phyloP scores from a whole-genome alignment of 2,888 invertebrate species.

The Prosopocoilus inquinatus region DNA sequence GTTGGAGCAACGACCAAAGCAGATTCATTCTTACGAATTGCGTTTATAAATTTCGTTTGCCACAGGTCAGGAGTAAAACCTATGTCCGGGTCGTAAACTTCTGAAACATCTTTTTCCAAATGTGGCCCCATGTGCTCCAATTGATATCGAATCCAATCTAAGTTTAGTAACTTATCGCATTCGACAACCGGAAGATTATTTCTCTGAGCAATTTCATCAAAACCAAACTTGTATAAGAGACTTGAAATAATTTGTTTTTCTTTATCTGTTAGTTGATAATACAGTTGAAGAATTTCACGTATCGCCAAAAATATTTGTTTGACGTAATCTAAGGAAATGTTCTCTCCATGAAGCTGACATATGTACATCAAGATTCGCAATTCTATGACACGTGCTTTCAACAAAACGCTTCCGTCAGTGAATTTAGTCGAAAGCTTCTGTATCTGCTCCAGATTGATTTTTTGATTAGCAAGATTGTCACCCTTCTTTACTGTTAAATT shows the following conservation, averaged over 20 bases:
- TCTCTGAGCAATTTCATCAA: constrained; percentile 21
- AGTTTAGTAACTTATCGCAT: constrained; percentile 2
- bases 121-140: constrained; percentile 26
- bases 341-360: too few species aligned
- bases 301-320: constrained; percentile 13
- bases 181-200: constrained; percentile 15
- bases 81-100: constrained; percentile 15
- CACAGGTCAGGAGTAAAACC: constrained; percentile 44
- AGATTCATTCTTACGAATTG: constrained; percentile 42
- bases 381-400: too few species aligned
- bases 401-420: too few species aligned
- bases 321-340: neutral
- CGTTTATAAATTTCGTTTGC: constrained; percentile 43
- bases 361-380: too few species aligned
- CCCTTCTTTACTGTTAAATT: neutral
- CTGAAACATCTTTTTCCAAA: constrained; percentile 19
- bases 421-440: too few species aligned
- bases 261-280: neutral
- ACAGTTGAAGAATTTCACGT: constrained; percentile 1
- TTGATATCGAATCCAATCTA: constrained; percentile 27
- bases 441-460: too few species aligned
- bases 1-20: constrained; percentile 47
- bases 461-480: neutral
- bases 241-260: constrained; percentile 18
- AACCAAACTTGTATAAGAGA: constrained; percentile 17